phyloP scores from a whole-genome alignment of 1,140 invertebrate genomes.

The Asobara japonica region DNA sequence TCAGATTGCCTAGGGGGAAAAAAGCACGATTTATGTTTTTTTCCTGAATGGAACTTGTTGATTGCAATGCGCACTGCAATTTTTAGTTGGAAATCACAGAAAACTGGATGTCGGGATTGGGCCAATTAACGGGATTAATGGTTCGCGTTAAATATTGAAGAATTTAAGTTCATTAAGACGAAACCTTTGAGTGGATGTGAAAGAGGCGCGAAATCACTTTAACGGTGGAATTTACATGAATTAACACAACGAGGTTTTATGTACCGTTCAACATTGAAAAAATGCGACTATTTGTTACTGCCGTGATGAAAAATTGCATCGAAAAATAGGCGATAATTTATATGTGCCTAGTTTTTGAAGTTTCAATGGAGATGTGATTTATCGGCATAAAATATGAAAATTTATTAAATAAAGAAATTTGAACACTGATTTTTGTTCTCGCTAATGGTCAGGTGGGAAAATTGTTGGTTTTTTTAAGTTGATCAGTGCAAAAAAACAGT shows the following conservation, averaged over 20 bases:
- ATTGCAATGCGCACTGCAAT: background rate
- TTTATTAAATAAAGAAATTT: too few relatives aligned
- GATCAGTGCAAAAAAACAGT: too few relatives aligned
- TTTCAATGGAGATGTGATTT: too few relatives aligned
- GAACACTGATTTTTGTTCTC: too few relatives aligned
- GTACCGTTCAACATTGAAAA: background rate
- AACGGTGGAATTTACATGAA: slow-evolving; percentile 4
- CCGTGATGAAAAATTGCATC: background rate
- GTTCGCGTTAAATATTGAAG: slow-evolving; percentile 13
- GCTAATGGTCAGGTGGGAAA: too few relatives aligned
- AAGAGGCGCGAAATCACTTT: slow-evolving; percentile 4
- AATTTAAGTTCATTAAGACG: slow-evolving; percentile 24
- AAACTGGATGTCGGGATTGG: slow-evolving; percentile 5
- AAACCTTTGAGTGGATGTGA: background rate
- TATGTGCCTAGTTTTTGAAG: too few relatives aligned
- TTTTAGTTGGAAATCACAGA: background rate
- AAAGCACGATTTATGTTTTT: too few relatives aligned
- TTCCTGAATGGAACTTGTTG: background rate
- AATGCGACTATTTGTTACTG: background rate
- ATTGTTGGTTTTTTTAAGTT: too few relatives aligned
- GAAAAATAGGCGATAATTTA: too few relatives aligned
- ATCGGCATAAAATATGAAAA: too few relatives aligned
- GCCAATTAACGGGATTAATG: slow-evolving; percentile 30
- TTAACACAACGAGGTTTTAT: background rate
- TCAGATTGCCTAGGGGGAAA: too few relatives aligned